Conservation (phyloP, 2,113 vertebrate species). For the Tupaia chinensis region DNA sequence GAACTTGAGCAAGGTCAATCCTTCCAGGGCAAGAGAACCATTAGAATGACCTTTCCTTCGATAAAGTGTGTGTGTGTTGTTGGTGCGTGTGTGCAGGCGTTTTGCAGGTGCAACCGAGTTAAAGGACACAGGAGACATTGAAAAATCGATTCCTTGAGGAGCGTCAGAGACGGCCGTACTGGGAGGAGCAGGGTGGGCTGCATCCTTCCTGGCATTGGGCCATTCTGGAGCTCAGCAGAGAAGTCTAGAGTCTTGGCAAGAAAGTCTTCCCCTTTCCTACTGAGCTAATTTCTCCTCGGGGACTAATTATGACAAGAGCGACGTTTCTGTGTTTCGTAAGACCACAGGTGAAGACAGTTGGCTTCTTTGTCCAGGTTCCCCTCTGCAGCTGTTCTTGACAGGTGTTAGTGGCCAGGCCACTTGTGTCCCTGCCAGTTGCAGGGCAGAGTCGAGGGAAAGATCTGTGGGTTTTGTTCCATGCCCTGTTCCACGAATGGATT, state of each 20-base stretch:
- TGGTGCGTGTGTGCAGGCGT: neutral
- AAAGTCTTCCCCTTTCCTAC: neutral
- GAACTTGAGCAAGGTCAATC: neutral
- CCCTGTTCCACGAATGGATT: neutral
- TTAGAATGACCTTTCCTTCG: neutral
- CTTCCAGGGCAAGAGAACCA: neutral
- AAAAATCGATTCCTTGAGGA: too few species aligned
- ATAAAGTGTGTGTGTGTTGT: neutral
- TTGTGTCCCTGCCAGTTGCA: neutral
- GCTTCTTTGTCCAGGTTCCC: neutral
- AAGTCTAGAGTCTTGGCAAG: neutral
- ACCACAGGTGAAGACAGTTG: neutral
- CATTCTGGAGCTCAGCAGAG: neutral
- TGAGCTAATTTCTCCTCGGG: neutral
- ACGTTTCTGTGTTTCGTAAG: neutral
- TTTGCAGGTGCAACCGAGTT: neutral
- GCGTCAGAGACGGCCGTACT: fast-evolving
- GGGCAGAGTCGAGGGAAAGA: neutral
- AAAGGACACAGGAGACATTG: neutral
- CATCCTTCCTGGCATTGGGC: neutral
- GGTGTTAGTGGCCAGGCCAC: neutral
- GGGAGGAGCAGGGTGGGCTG: neutral
- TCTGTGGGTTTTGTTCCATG: neutral
- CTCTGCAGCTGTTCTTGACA: neutral
- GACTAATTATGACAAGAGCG: neutral